Evolutionary conservation across 2,797 vertebrate species (phyloP).

Genomic region (Luscinia luscinia): DNA sequence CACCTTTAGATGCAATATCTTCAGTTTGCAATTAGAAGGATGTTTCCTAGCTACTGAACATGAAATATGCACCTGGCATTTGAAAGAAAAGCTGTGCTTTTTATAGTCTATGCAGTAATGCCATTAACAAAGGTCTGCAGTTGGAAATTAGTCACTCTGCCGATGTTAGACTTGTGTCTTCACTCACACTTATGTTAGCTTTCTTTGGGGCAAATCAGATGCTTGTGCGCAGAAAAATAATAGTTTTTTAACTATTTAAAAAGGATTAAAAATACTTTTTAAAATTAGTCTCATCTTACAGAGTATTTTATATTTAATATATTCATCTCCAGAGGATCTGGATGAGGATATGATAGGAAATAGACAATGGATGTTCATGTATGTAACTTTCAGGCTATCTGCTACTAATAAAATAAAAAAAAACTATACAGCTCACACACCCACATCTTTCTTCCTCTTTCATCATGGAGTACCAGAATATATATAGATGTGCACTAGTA

Average conservation of each 20-base stretch:
- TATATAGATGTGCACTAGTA: not conserved
- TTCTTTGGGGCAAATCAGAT: not conserved
- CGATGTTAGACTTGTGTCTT: not conserved
- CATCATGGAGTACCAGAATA: not conserved
- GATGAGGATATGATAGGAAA: not conserved
- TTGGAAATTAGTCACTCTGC: not conserved
- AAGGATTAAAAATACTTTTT: not conserved
- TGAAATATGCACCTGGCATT: constrained; percentile 9
- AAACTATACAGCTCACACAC: not conserved
- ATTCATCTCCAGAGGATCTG: not conserved
- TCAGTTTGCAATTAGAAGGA: not conserved
- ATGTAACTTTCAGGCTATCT: not conserved
- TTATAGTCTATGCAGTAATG: not conserved
- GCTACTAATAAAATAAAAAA: not conserved
- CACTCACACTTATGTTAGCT: not conserved
- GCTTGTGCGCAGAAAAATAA: not conserved
- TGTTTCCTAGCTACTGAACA: constrained; percentile 8
- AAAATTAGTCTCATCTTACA: not conserved
- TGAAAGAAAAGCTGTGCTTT: constrained; percentile 5
- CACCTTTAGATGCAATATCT: not conserved
- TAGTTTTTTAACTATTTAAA: not conserved
- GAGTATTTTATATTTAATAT: not conserved
- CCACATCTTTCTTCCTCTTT: not conserved
- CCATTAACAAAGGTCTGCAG: not conserved
- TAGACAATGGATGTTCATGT: not conserved